Percentiles rank a stretch among this genome's conserved stretches.
Evolutionary conservation across 2,888 invertebrate genomes (phyloP).

Genomic region (Creontiades dilutus): DNA sequence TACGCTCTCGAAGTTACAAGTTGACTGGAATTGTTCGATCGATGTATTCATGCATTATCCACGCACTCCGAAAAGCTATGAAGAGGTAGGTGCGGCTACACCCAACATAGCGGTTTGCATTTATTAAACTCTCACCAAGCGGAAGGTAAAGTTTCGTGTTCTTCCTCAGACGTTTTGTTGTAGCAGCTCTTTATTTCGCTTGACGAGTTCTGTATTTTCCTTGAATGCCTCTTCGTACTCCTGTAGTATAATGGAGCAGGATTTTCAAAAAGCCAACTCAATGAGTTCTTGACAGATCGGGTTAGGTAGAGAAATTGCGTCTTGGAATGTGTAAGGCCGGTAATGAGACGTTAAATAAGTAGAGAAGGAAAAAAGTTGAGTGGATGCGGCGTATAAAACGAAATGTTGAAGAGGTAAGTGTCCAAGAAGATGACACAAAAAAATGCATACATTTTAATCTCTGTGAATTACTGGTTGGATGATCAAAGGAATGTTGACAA

Average conservation of each 20-base stretch:
- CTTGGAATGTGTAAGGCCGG: not conserved
- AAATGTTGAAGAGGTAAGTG: conserved; percentile 17
- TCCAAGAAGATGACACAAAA: not conserved
- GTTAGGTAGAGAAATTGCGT: not conserved
- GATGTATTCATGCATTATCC: too few relatives aligned
- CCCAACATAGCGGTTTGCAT: not conserved
- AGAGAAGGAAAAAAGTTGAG: not conserved
- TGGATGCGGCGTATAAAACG: conserved; percentile 1
- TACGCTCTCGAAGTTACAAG: too few relatives aligned
- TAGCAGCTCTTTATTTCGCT: not conserved
- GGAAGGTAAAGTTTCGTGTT: not conserved
- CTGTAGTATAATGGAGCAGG: not conserved
- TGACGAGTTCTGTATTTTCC: not conserved
- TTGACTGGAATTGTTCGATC: too few relatives aligned
- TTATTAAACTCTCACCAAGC: not conserved
- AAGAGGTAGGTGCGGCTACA: not conserved
- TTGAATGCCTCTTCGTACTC: not conserved
- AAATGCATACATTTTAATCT: not conserved
- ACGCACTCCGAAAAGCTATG: too few relatives aligned
- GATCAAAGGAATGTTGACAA: not conserved
- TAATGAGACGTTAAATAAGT: conserved; percentile 22
- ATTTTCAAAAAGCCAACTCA: conserved; percentile 1
- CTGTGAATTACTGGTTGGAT: not conserved
- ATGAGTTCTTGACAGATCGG: not conserved
- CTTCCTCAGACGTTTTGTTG: not conserved